phyloP scores from a whole-genome alignment of 2,113 vertebrate genomes.

The Laticauda colubrina region DNA sequence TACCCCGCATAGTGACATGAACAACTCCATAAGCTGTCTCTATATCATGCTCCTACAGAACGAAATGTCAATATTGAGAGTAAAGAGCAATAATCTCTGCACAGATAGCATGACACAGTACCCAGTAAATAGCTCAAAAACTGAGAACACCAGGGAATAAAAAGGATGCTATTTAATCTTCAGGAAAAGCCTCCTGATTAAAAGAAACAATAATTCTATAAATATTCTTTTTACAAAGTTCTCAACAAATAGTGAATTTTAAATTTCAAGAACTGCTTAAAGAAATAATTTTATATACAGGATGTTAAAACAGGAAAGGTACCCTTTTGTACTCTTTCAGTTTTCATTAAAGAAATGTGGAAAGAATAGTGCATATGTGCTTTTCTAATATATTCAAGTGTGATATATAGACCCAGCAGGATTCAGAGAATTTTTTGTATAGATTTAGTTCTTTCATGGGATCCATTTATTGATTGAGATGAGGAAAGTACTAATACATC shows the following conservation, averaged over 20 bases:
- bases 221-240: neutral
- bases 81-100: neutral
- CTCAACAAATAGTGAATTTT: neutral
- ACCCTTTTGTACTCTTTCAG: neutral
- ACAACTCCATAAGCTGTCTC: constrained; percentile 89
- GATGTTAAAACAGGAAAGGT: neutral
- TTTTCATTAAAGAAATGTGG: neutral
- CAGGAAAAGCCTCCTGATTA: neutral
- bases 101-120: neutral
- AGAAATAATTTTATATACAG: neutral
- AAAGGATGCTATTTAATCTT: neutral
- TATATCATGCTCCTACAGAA: constrained; percentile 88
- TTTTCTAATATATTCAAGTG: neutral
- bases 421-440: neutral
- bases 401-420: neutral
- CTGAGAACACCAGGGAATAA: neutral
- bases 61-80: constrained; percentile 35
- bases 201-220: neutral
- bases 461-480: neutral
- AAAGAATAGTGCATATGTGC: neutral
- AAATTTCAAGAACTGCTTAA: neutral
- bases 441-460: neutral
- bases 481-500: neutral
- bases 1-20: constrained; percentile 90
- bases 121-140: neutral